Base-by-base conservation (phyloP, 2,888 invertebrate species). In the Zonitis immaculata region DNA sequence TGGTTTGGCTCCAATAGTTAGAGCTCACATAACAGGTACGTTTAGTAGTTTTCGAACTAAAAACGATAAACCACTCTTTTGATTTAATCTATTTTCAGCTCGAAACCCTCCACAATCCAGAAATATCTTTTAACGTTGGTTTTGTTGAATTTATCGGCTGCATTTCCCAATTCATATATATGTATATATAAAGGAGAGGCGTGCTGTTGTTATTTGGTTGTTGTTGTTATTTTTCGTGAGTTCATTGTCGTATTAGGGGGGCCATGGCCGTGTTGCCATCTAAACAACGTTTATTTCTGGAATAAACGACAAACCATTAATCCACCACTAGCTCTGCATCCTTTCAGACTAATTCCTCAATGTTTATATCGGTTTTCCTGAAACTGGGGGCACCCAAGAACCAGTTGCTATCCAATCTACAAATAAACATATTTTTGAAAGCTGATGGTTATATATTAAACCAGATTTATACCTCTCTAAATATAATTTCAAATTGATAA, bases 241-340 rank as follows among this genome's bases (percentile, higher is more conserved):
- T 65, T 65, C 65, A 65, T 62, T 65, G 63, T 62, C 62, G 60
- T 52, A 46, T 46, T 48, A 49, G n/a, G n/a, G 51, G 49, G 52
- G 52, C 53, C 54, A 55, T 42, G 58, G 59, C 50, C 59, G 48
- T 51, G 54, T 47, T 53, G 50, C 49, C 46, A 51, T 51, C 39
- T 39, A 18, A 22, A 32, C 32, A 14, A 14, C 14, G 30, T 52
- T 49, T 56, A 56, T 56, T 56, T 56, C 52, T 52, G 56, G 49
- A 35, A n/a, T n/a, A 35, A 16, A 18, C 44, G 49, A 26, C 39
- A 20, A 43, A 9, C 39, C 47, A 44, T 44, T 28, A 44, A 44
- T 44, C 49, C 49, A 49, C 49, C 44, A 45, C 44, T 28, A 45
- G 39, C 56, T 56, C 59, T 60, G 58, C 57, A 54, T 56, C 60